Evolutionary conservation across 2,113 vertebrate genomes (phyloP), one percentile per base, ranked within the genome.

Genomic region (Equus quagga): DNA sequence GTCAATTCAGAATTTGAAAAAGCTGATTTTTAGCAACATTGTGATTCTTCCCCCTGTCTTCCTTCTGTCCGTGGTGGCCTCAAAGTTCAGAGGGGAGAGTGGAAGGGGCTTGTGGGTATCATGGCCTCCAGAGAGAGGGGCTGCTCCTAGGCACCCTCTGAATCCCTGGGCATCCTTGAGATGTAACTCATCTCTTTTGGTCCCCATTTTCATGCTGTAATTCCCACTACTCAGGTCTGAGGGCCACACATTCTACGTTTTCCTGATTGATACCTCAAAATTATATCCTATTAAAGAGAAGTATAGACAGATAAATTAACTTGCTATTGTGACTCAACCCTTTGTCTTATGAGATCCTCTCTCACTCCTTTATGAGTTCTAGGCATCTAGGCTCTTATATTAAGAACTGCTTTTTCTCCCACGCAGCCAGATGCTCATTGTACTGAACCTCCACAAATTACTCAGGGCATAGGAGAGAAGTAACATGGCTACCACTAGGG

Each of bases 401-500:
- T 75, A 60, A 41, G 95, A 88, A 83, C 54, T 73, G 82, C 26
- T 89, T 82, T 96, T 72, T 17, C 54, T 75, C 41, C 8, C 2
- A 41, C 36, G 24, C 4, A 89, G 60, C 21, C 56, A 54, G 13
- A 41, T 72, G 33, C n/a, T 91, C 51, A 19, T 46, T 88, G 12
- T 72, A 56, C 7, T 91, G 80, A 95, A 83, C 11, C n/a, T 92
- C 69, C 89, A 26, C 26, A 95, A 14, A 92, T 81, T 70, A 84
- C 58, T 90, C 80, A 95, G 56, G 33, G 6, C 23, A 33, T 10
- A 69, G 49, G 41, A 49, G 31, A 89, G 31, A 26, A 78, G 33
- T 51, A 89, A 41, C 3, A 24, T 51, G 31, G 11, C 36, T 82
- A 62, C 65, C 36, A 19, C 73, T 73, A 72, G 75, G 8, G 36